phyloP scores from a whole-genome alignment of 92 coral and sea anemone genomes.

The Anthopleura xanthogrammica region DNA sequence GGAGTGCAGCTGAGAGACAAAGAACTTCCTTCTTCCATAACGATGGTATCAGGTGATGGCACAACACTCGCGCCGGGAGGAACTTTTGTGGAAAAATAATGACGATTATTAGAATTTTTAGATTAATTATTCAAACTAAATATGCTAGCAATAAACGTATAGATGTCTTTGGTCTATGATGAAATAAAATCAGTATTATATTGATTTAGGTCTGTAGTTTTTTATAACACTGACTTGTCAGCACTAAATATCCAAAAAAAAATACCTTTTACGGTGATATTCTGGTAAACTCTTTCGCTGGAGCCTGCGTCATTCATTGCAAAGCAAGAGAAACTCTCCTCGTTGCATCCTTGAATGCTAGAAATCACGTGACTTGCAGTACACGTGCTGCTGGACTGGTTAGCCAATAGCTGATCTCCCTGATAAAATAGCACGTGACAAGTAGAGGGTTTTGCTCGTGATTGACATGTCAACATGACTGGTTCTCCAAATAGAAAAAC shows the following conservation, averaged over 20 bases:
- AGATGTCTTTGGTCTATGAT: too few relatives aligned
- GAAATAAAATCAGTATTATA: too few relatives aligned
- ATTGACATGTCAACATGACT: constrained; percentile 19
- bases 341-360: constrained; percentile 30
- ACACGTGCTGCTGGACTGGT: constrained; percentile 25
- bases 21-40: constrained; percentile 6
- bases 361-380: constrained; percentile 33
- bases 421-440: constrained; percentile 33
- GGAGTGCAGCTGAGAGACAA: constrained; percentile 38
- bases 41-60: not conserved
- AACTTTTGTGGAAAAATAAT: not conserved
- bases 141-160: not conserved
- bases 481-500: constrained; percentile 13
- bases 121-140: not conserved
- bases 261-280: constrained; percentile 31
- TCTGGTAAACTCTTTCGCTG: not conserved
- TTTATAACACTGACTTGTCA: not conserved
- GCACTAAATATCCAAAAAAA: too few relatives aligned
- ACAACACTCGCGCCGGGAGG: constrained; percentile 2
- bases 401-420: constrained; percentile 15
- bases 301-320: constrained; percentile 28
- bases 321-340: constrained; percentile 25
- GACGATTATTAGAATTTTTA: not conserved
- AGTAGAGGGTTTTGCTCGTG: constrained; percentile 25
- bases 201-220: not conserved